Evolutionary conservation across 2,113 vertebrate species (phyloP).

Genomic region (Eudyptes chrysolophus): DNA sequence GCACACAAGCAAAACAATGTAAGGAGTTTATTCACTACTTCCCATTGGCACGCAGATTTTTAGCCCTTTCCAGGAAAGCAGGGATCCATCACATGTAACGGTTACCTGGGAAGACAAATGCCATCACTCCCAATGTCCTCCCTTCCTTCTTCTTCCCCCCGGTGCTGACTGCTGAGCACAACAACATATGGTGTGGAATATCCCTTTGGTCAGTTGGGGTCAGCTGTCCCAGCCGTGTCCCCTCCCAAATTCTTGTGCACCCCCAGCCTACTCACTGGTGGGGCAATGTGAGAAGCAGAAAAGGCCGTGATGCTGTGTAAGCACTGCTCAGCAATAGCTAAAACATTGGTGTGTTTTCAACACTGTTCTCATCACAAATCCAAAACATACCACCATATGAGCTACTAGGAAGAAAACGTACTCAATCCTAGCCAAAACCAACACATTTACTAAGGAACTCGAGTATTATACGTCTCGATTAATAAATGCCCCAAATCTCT

Average conservation of each 20-base stretch:
- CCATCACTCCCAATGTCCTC: too few species aligned
- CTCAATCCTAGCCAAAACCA: background rate
- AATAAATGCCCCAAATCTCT: background rate
- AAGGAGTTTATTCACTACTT: background rate
- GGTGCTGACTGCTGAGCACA: background rate
- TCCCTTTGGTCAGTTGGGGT: background rate
- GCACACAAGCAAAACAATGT: background rate
- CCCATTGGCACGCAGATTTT: background rate
- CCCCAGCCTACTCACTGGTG: background rate
- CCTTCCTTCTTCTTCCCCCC: background rate
- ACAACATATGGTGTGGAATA: background rate
- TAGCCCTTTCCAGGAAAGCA: background rate
- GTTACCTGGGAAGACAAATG: background rate
- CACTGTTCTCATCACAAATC: background rate
- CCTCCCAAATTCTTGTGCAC: background rate
- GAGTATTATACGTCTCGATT: background rate
- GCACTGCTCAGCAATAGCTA: background rate
- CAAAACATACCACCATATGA: background rate
- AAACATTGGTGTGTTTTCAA: background rate
- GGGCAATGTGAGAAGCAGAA: background rate
- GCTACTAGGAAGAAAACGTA: background rate
- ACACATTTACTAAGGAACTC: background rate
- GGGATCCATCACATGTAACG: background rate
- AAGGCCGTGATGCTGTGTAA: background rate
- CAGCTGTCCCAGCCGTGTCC: background rate